A percentile compares a stretch with the other conserved stretches of the same genome.
Conservation (phyloP, 2,888 invertebrate genomes). For the Drosophila tanythrix region DNA sequence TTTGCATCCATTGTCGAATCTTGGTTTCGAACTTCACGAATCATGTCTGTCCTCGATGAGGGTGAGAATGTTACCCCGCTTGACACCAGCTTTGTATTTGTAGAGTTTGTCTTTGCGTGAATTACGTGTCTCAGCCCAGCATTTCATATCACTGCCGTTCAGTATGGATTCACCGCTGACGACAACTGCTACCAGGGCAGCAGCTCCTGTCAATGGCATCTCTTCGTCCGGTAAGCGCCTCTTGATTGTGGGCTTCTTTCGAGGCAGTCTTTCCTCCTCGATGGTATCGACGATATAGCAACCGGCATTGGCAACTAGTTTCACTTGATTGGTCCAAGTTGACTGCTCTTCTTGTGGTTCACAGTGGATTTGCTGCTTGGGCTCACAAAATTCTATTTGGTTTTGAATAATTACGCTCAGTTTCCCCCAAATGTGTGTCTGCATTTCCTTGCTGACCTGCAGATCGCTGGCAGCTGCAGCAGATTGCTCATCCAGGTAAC, state of each 20-base stretch:
- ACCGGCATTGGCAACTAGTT: background rate
- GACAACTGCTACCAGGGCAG: background rate
- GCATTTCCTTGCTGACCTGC: conserved; percentile 7
- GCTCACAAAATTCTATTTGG: background rate
- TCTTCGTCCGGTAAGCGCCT: background rate
- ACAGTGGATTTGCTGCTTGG: background rate
- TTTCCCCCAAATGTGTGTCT: conserved; percentile 9
- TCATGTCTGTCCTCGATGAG: background rate
- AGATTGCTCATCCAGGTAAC: conserved; percentile 1
- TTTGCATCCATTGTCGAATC: background rate
- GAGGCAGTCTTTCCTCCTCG: background rate
- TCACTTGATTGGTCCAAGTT: conserved; percentile 1
- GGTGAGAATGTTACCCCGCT: background rate
- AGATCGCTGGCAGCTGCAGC: background rate
- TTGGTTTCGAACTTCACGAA: background rate
- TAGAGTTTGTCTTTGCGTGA: background rate
- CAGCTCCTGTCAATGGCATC: background rate
- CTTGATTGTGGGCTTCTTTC: background rate
- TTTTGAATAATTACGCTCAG: background rate
- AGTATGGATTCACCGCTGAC: conserved; percentile 1
- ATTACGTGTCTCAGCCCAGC: background rate
- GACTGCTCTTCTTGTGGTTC: background rate
- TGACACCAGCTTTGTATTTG: background rate
- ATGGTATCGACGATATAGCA: conserved; percentile 5
- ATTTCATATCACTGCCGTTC: background rate